Conservation (phyloP, 2,888 invertebrate species). For the Machimus atricapillus region DNA sequence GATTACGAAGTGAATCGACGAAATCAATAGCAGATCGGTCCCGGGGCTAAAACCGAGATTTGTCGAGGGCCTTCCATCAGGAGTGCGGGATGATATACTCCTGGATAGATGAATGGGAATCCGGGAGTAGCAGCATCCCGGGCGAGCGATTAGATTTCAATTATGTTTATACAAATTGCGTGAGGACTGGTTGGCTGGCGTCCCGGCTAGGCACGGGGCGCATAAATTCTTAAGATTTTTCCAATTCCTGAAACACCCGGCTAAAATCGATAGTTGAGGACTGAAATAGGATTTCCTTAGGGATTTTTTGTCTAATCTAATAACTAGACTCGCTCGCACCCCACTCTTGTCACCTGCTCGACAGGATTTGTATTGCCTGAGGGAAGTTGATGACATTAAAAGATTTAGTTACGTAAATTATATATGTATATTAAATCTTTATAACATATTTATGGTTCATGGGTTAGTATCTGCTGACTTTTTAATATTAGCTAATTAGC, state of each 20-base stretch:
- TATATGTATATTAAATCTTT: too few relatives aligned
- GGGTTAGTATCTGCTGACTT: too few relatives aligned
- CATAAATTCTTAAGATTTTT: constrained; percentile 6
- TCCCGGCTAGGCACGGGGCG: neutral
- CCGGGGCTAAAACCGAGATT: neutral
- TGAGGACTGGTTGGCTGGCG: neutral
- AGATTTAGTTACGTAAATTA: too few relatives aligned
- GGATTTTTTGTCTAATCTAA: neutral
- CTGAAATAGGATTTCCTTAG: neutral
- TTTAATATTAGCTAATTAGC: too few relatives aligned
- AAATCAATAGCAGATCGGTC: constrained; percentile 4
- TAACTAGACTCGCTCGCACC: neutral
- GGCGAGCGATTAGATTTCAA: constrained; percentile 29
- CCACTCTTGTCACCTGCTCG: neutral
- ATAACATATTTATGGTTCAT: too few relatives aligned
- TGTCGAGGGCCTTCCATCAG: neutral
- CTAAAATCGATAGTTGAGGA: neutral
- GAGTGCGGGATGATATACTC: neutral
- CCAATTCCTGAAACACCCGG: neutral
- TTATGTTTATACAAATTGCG: constrained; percentile 24
- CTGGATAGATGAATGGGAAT: constrained; percentile 13
- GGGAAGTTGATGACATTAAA: too few relatives aligned
- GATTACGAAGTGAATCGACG: constrained; percentile 20
- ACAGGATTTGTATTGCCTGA: neutral
- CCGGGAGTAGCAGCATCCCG: neutral